Evolutionary conservation across 2,888 invertebrate genomes (phyloP).

Genomic region (Thysanoteuthis rhombus): DNA sequence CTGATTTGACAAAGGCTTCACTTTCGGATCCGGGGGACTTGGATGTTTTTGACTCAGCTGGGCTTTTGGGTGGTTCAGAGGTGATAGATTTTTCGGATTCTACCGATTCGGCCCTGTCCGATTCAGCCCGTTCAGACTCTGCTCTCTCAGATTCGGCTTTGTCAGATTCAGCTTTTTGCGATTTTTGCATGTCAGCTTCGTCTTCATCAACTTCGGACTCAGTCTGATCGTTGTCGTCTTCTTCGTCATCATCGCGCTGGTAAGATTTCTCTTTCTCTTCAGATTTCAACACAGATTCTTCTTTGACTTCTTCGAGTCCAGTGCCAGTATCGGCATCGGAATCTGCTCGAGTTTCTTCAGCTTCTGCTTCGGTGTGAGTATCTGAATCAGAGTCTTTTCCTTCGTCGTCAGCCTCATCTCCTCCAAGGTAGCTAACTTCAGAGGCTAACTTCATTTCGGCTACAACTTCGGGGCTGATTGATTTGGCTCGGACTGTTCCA

Average conservation of each 20-base stretch:
- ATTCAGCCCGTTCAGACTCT: slow-evolving; percentile 24
- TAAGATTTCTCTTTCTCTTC: neutral
- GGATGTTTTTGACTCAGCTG: neutral
- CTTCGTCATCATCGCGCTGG: neutral
- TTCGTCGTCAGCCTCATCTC: slow-evolving; percentile 24
- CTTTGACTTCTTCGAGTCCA: slow-evolving; percentile 24
- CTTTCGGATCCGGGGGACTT: neutral
- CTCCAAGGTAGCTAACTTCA: neutral
- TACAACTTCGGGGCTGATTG: neutral
- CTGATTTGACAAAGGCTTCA: neutral
- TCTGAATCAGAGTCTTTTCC: slow-evolving; percentile 25
- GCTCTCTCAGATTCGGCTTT: neutral
- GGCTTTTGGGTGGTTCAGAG: neutral
- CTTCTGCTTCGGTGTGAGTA: slow-evolving; percentile 19
- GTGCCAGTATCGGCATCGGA: slow-evolving; percentile 25
- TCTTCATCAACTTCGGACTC: neutral
- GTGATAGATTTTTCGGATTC: neutral
- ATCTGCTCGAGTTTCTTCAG: slow-evolving; percentile 26
- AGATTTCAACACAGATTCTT: neutral
- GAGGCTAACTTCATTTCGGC: neutral
- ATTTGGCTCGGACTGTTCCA: neutral
- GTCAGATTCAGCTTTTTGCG: neutral
- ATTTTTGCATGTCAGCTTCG: neutral
- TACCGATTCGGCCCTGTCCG: neutral
- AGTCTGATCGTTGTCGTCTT: neutral